Evolutionary conservation across 2,888 invertebrate species (phyloP).

Genomic region (Phaonia tiefii): DNA sequence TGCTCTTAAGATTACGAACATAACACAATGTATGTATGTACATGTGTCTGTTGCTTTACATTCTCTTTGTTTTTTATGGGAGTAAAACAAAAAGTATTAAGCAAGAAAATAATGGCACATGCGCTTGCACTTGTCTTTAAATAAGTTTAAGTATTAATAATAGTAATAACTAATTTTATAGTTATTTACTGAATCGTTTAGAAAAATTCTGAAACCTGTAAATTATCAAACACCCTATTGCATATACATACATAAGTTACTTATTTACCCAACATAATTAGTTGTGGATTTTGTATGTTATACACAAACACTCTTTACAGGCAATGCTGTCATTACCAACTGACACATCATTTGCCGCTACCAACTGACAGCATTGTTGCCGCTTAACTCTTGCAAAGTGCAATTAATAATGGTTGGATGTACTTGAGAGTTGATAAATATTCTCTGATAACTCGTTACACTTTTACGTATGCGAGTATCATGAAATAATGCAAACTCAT

Average conservation of each 20-base stretch:
- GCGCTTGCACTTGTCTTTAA: no score
- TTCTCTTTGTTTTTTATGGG: no score
- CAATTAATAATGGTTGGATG: conserved; percentile 24
- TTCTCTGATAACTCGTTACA: conserved; percentile 4
- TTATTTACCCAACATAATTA: conserved; percentile 65
- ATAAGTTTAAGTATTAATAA: no score
- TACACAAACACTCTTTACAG: conserved; percentile 5
- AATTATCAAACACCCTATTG: no score
- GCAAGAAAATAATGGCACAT: no score
- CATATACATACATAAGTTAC: conserved; percentile 27
- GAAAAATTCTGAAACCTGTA: no score
- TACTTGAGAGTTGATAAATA: conserved; percentile 23
- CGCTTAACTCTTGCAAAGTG: neutral
- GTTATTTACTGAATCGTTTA: no score
- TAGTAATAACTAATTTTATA: no score
- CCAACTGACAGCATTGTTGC: neutral
- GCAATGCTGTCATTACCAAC: neutral
- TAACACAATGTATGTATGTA: no score
- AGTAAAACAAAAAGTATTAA: no score
- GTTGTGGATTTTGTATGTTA: conserved; percentile 55
- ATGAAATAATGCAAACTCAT: neutral
- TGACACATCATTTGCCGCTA: neutral
- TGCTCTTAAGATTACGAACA: no score
- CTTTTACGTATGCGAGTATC: neutral
- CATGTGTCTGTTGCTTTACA: no score